Percentiles rank a stretch among this genome's conserved stretches.
Conservation (phyloP, 1,140 invertebrate species). For the Nixonia krombeini region DNA sequence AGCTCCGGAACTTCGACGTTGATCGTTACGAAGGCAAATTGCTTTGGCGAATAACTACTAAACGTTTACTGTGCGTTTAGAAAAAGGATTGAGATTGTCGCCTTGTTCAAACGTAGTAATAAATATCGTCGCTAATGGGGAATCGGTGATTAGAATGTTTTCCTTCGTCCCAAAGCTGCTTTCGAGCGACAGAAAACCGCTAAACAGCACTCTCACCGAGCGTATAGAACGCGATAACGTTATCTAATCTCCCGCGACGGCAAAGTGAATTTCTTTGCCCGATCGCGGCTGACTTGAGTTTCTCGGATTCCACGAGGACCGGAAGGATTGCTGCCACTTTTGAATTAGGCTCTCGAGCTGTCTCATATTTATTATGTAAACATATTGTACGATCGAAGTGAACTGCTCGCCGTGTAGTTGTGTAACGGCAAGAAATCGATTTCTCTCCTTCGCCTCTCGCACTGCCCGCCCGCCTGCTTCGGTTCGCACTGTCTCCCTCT, state of each 20-base stretch:
- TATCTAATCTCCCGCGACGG: neutral
- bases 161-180: neutral
- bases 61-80: no score
- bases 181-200: neutral
- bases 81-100: no score
- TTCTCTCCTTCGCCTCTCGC: neutral
- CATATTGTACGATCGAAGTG: slow-evolving; percentile 7
- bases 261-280: neutral
- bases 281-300: no score
- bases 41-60: no score
- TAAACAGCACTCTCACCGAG: no score
- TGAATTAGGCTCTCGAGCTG: neutral
- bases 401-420: slow-evolving; percentile 2
- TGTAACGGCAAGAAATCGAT: slow-evolving; percentile 7
- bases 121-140: no score
- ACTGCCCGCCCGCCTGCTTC: no score
- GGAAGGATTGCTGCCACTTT: neutral
- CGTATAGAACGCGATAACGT: neutral
- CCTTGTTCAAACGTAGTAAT: no score
- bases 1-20: no score
- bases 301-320: neutral
- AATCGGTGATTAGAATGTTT: no score
- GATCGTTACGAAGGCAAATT: no score
- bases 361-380: slow-evolving; percentile 4
- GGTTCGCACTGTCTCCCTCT: no score